Base-by-base conservation (phyloP, 2,888 invertebrate species). In the Deilephila porcellus region DNA sequence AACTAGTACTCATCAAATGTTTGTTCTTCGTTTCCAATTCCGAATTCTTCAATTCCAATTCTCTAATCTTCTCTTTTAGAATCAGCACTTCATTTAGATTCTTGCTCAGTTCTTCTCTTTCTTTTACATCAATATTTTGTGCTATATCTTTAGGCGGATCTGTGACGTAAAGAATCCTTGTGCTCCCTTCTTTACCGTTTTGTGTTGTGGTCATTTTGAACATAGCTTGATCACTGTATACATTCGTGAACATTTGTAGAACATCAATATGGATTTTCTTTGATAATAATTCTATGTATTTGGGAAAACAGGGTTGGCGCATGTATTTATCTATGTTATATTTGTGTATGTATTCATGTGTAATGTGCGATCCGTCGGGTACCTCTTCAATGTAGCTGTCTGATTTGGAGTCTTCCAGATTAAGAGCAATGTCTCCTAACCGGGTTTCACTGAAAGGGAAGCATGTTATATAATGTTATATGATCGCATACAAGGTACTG, bases 201-300 rank as follows among this genome's bases (percentile, higher is more conserved):
- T 86, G 85, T 6, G 86, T 87, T 1, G 86, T 85, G 0, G 83
- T 84, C 76, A 87, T 82, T 82, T 87, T 86, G 63, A 87, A 86
- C 87, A 87, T 87, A 1, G 85, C 85, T 64, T 85, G 85, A 62
- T 86, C 87, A 32, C 79, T 83, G 74, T 87, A 87, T 6, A 87
- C 78, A 62, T 82, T 85, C 0, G 83, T 79, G 17, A 87, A 82
- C 87, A 87, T 87, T 25, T 81, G 78, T 7, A 84, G 76, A 4
- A 83, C 82, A 25, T 87, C 82, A 45, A 80, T 80, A 8, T 81
- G 74, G 0, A 83, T 85, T 74, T 86, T 82, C 59, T 83, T 86
- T 8, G 86, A 83, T 29, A 86, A 76, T 4, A 81, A 85, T 63
- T 85, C 83, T 11, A 87, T 78, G 76, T 86, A 87, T 78, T 83